Base-by-base conservation (phyloP, 2,888 invertebrate species). In the Sesia apiformis region DNA sequence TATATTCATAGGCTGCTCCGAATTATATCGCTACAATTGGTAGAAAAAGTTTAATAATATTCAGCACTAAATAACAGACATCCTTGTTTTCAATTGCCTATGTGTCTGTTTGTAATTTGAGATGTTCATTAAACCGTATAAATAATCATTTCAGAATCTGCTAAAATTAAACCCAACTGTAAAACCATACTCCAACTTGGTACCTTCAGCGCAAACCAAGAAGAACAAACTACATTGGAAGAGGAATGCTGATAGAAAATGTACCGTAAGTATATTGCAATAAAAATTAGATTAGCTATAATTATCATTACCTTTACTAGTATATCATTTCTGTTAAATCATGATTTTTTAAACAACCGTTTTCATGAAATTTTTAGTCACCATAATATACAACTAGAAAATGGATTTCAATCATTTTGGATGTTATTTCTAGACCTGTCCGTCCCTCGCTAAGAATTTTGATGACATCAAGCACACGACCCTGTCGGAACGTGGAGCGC, bases 401-500 rank as follows among this genome's bases (percentile, higher is more conserved):
- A 23, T 23, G 23, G 23, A 23, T 2, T 23, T 23, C 23, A n/a
- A 3, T 46, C 23, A 0, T 46, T 46, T 46, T 8, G n/a, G 8
- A 40, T 38, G 49, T 7, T 39, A 23, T 53, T 78, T 84, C 52
- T 81, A 93, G 96, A 87, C 85, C 8, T 95, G 95, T 69, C 88
- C 91, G 39, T 90, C 94, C 2, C 74, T 96, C 56, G 91, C 91
- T 58, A 97, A 97, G 63, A 96, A 99, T 81, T 99, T 99, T 79
- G 95, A 96, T 61, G 99, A 99, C 72, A 95, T 99, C 59, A 99
- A 99, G 77, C 98, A 97, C 70, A 99, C 98, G 1, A 99, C 99
- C 0, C 76, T 99, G 51, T 98, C 98, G 55, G 99, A 99, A 81
- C 92, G 99, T 8, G 98, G 95, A 0, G 99, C 99, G 0, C 84